Conservation (phyloP, 2,888 invertebrate genomes). For the Apamea monoglypha region DNA sequence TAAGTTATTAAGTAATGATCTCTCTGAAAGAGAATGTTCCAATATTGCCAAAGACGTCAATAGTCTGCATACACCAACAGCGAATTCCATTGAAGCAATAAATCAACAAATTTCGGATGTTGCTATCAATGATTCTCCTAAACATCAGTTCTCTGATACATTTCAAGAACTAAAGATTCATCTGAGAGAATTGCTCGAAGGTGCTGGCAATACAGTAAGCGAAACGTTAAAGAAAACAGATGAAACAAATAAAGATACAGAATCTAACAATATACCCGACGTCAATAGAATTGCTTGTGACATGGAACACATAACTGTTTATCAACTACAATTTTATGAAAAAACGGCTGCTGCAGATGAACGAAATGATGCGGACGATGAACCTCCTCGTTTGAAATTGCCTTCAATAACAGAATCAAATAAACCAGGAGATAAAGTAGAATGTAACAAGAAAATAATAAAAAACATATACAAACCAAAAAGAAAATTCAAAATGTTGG, state of each 20-base stretch:
- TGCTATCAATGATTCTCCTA: slow-evolving; percentile 51
- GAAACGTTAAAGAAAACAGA: slow-evolving; percentile 59
- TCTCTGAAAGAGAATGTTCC: slow-evolving; percentile 64
- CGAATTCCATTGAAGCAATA: slow-evolving; percentile 83
- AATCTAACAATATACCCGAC: slow-evolving; percentile 26
- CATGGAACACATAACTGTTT: slow-evolving; percentile 86
- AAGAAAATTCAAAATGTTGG: slow-evolving; percentile 78
- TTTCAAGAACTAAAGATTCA: slow-evolving; percentile 82
- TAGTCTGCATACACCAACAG: slow-evolving; percentile 83
- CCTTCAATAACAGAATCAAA: slow-evolving; percentile 83
- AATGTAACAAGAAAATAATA: slow-evolving; percentile 75
- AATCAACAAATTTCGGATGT: slow-evolving; percentile 66
- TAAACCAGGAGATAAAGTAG: slow-evolving; percentile 73
- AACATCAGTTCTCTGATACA: slow-evolving; percentile 79
- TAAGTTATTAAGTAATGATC: slow-evolving; percentile 78
- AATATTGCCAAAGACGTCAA: slow-evolving; percentile 73
- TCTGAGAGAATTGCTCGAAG: slow-evolving; percentile 80
- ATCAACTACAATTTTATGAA: slow-evolving; percentile 80
- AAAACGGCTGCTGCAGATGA: slow-evolving; percentile 61
- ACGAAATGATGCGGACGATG: slow-evolving; percentile 38
- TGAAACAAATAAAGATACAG: slow-evolving; percentile 59
- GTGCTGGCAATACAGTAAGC: slow-evolving; percentile 70
- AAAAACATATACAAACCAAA: slow-evolving; percentile 78
- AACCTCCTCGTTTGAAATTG: slow-evolving; percentile 74
- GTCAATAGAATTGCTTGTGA: slow-evolving; percentile 77